Evolutionary conservation across 1,140 invertebrate species (phyloP), one percentile per base, ranked within the genome.

Genomic region (Drosophila sproati): DNA sequence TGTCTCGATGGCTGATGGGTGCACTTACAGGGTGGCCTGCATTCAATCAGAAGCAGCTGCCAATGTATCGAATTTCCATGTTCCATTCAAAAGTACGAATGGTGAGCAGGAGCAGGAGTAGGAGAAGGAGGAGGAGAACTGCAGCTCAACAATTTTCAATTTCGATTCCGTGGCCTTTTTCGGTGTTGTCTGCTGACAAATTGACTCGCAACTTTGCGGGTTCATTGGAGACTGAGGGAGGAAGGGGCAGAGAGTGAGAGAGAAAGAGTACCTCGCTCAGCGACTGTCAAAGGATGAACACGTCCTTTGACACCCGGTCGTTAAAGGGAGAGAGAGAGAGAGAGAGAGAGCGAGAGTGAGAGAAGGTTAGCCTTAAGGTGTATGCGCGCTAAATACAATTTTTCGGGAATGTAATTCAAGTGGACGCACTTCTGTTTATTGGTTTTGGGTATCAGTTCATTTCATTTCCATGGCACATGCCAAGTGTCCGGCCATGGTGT

Each of bases 401-500:
- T 82, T 81, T 87, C 60, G 72, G 72, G 69, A 73, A 76, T 87
- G 85, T 80, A 88, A 88, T 85, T 89, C 80, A 88, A 88, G 83
- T 88, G 86, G 80, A 80, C 71, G 78, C 80, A 82, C 79, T 80
- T 89, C 77, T 80, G 85, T 82, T 83, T 39, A 80, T 80, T 80
- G 80, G 80, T 82, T 87, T 89, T 74, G 10, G 72, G 28, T 74
- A 70, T 45, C 66, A 52, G 37, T 60, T 56, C 70, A 74, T 77
- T 87, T 76, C 83, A 89, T 89, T 88, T 90, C 80, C 85, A 69
- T 89, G 85, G 85, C 85, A 90, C 85, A 88, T 78, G 85, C 85
- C 86, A 89, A 89, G 72, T 79, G 60, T 71, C 54, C 57, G 50
- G 52, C 34, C 51, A 20, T 41, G 50, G 62, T 85, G 73, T 89